Conservation (phyloP, 2,888 invertebrate species). For the Phortica magna region DNA sequence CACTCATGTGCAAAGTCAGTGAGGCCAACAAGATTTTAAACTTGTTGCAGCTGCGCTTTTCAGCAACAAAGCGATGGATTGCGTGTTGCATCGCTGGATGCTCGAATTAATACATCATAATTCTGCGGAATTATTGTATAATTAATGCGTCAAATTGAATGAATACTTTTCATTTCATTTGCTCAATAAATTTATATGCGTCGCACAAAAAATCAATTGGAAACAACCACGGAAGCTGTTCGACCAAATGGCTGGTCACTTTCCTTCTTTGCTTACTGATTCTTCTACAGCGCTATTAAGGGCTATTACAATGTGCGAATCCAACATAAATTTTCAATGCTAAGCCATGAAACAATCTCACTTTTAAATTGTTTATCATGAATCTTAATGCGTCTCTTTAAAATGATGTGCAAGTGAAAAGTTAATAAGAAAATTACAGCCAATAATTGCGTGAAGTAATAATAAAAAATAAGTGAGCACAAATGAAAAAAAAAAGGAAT, state of each 20-base stretch:
- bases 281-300: no score
- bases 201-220: not conserved
- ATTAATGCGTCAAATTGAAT: slow-evolving; percentile 1
- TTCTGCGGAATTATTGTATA: slow-evolving; percentile 6
- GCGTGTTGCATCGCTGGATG: not conserved
- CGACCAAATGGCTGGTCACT: not conserved
- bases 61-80: not conserved
- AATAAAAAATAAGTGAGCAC: not conserved
- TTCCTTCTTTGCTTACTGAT: no score
- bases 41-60: slow-evolving; percentile 22
- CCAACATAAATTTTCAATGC: no score
- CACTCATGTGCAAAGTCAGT: not conserved
- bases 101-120: slow-evolving; percentile 12
- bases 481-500: not conserved
- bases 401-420: no score
- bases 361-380: no score
- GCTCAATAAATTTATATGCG: not conserved
- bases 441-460: not conserved
- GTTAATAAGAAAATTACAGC: no score
- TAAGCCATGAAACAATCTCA: no score
- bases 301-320: no score
- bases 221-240: not conserved
- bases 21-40: slow-evolving; percentile 17
- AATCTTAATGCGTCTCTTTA: no score
- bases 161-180: slow-evolving; percentile 11